These are phyloP conservation scores for Neria commutata DNA, from an alignment of 2,888 invertebrate species.

Conservation along the genomic window DNA sequence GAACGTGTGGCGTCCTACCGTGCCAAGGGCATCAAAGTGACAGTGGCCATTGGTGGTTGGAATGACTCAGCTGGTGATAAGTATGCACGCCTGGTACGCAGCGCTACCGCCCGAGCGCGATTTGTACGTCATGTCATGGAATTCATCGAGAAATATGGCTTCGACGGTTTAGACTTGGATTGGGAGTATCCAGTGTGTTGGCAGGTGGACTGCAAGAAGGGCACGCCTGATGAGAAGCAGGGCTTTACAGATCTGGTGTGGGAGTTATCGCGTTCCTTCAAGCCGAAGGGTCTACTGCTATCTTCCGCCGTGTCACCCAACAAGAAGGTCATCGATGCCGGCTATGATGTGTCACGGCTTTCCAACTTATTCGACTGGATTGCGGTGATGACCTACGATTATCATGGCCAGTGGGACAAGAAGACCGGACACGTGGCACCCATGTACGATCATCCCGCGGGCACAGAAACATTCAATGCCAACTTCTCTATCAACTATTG, in stretches of 20 bases:
- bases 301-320: constrained; percentile 87
- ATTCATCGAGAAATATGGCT: constrained; percentile 79
- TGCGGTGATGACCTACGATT: constrained; percentile 90
- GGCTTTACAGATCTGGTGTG: constrained; percentile 77
- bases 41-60: constrained; percentile 93
- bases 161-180: constrained; percentile 90
- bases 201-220: constrained; percentile 86
- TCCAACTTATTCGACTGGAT: constrained; percentile 86
- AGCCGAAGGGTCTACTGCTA: constrained; percentile 73
- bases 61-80: constrained; percentile 92
- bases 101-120: constrained; percentile 70
- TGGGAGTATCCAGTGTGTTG: constrained; percentile 96
- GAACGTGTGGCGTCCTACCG: constrained; percentile 80
- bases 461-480: constrained; percentile 79
- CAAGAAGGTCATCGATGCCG: constrained; percentile 81
- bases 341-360: constrained; percentile 81
- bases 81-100: constrained; percentile 82
- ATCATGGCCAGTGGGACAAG: constrained; percentile 91
- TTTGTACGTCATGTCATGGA: constrained; percentile 78
- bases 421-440: constrained; percentile 89
- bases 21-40: constrained; percentile 76
- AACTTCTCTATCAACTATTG: constrained; percentile 89
- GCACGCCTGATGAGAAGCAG: constrained; percentile 79
- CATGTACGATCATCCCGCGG: constrained; percentile 77
- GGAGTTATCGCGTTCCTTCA: constrained; percentile 76